These are phyloP conservation scores for Lineus longissimus DNA, from an alignment of 1,140 invertebrate genomes.

Conservation along the genomic window DNA sequence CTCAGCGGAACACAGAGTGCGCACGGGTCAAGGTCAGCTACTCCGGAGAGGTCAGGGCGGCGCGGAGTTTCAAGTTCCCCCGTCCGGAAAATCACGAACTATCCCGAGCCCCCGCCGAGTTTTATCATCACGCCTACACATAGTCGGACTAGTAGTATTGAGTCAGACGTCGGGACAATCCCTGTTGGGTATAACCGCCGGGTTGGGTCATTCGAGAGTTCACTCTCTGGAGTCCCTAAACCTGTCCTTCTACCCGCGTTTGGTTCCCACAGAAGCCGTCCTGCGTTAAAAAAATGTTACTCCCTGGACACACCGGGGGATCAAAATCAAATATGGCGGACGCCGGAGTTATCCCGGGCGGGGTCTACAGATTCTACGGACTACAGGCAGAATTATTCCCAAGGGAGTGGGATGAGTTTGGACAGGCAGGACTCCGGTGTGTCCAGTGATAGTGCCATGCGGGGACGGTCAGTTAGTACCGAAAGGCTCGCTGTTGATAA, in stretches of 20 bases:
- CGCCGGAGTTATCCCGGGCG: not conserved
- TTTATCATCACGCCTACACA: constrained; percentile 1
- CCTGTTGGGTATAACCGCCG: no score
- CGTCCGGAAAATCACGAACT: constrained; percentile 8
- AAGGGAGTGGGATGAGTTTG: no score
- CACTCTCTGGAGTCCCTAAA: no score
- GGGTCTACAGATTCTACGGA: not conserved
- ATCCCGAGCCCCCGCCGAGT: constrained; percentile 2
- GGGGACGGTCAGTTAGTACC: no score
- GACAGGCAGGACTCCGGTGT: no score
- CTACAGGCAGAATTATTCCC: not conserved
- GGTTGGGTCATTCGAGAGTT: no score
- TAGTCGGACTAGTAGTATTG: not conserved
- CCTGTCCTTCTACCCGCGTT: no score
- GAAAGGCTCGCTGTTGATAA: no score
- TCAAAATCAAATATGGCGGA: not conserved
- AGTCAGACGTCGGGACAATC: no score
- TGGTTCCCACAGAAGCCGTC: not conserved
- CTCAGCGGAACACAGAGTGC: constrained; percentile 2
- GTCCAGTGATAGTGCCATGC: no score
- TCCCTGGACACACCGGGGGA: not conserved
- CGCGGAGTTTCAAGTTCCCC: not conserved
- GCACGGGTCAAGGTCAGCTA: constrained; percentile 2
- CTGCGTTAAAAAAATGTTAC: constrained; percentile 2
- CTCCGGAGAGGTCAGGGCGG: not conserved